A percentile compares a stretch with the other conserved stretches of the same genome.
Conservation (phyloP, 2,113 vertebrate genomes). For the Turdus rufiventris region DNA sequence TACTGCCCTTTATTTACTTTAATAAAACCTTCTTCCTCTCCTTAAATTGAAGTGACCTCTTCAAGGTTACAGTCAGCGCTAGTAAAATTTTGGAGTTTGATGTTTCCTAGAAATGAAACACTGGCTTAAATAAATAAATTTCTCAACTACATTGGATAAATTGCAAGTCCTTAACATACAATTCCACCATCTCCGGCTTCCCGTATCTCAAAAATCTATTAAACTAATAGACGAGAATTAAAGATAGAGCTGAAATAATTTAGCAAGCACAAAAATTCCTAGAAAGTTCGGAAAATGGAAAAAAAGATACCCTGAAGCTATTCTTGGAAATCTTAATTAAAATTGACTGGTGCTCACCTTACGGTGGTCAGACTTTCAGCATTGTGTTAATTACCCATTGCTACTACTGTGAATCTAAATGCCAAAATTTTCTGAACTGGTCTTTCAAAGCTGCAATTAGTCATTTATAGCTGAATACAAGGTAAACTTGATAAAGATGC, state of each 20-base stretch:
- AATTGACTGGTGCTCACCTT: neutral
- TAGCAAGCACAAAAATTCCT: neutral
- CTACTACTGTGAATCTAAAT: neutral
- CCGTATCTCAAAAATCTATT: neutral
- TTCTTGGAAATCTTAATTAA: neutral
- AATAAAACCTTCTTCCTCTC: neutral
- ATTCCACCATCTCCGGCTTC: neutral
- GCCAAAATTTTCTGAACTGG: neutral
- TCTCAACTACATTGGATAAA: neutral
- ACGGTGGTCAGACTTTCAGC: neutral
- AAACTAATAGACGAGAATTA: neutral
- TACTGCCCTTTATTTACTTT: neutral
- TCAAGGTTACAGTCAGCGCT: neutral
- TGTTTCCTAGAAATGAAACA: neutral
- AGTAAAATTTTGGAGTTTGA: neutral
- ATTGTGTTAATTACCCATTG: neutral
- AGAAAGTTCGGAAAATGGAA: neutral
- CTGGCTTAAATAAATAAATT: neutral
- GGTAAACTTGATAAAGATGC: neutral
- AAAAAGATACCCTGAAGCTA: neutral
- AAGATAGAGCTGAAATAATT: neutral
- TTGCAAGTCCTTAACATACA: neutral
- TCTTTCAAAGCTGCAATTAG: neutral
- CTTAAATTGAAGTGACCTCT: neutral
- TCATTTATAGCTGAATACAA: neutral